Base-by-base conservation (phyloP, 2,888 invertebrate genomes). In the Balanococcus diminutus region DNA sequence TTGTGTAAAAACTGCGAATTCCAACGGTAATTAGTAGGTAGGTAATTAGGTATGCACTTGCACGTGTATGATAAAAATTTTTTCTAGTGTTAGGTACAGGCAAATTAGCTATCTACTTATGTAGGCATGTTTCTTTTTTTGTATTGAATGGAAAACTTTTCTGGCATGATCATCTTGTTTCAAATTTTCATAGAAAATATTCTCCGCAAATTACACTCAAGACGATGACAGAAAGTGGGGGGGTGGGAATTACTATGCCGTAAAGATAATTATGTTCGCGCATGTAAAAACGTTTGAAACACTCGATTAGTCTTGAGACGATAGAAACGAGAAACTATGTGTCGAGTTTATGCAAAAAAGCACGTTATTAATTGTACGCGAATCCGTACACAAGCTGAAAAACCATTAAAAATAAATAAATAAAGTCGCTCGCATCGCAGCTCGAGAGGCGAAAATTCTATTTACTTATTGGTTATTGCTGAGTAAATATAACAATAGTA, bases 381-480 rank as follows among this genome's bases (percentile, higher is more conserved):
- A 79, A 79, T 79, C 75, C 36, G 36, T 36, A 36, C 36, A 32
- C 75, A 79, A n/a, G 36, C 75, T 79, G 75, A 79, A 79, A 28
- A 79, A 79, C 75, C 75, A 79, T 79, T 72, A 79, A 79, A 79
- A 36, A 79, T 79, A 79, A 79, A 79, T 79, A 79, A 79, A 79
- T 79, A 79, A 79, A 36, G 67, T 67, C 19, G 14, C 75, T 79
- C 19, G 32, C 22, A 79, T 22, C 36, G 75, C n/a, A 36, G 75
- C 75, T 11, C 19, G 75, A 36, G 75, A 79, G 36, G 75, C 75
- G 8, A 79, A 36, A n/a, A 36, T 6, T 79, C 28, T 67, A 67
- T 67, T 32, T 36, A 36, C 16, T 36, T 79, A 79, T 79, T 79
- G 16, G 75, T 36, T 36, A 79, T 79, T 36, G 36, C 75, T n/a